A percentile compares a stretch with the other conserved stretches of the same genome.
These are phyloP conservation scores for Lophochroa leadbeateri DNA, from an alignment of 2,113 vertebrate species.

Conservation along the genomic window DNA sequence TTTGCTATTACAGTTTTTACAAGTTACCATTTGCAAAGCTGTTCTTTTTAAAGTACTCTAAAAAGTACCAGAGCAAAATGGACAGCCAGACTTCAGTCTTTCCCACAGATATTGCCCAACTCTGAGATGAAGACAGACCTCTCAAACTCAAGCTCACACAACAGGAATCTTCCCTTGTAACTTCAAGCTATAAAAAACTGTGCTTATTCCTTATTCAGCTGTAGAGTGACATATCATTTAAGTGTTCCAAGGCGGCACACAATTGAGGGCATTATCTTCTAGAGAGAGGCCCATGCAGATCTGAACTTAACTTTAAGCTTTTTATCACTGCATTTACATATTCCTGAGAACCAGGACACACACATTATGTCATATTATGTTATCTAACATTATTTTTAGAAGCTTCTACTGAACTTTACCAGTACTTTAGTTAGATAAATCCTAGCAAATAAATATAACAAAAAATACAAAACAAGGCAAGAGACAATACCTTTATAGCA, in stretches of 20 bases:
- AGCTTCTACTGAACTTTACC: not conserved
- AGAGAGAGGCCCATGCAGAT: not conserved
- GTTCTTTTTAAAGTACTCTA: not conserved
- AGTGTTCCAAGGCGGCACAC: not conserved
- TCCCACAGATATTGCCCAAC: not conserved
- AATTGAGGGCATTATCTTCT: not conserved
- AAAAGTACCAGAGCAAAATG: not conserved
- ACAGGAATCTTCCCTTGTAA: not conserved
- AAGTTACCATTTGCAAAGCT: not conserved
- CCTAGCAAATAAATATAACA: not conserved
- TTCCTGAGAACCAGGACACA: not conserved
- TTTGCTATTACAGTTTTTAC: not conserved
- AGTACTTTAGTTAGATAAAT: not conserved
- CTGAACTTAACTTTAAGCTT: not conserved
- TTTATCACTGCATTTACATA: not conserved
- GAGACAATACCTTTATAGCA: slow-evolving; percentile 94
- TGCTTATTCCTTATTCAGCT: not conserved
- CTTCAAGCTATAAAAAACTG: not conserved
- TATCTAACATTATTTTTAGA: not conserved
- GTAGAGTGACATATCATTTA: accelerated
- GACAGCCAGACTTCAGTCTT: not conserved
- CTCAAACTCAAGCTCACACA: not conserved
- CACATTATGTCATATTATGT: no score
- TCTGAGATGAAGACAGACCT: not conserved
- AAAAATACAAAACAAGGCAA: not conserved